Conservation (phyloP, 2,113 vertebrate species). For the Sceloporus undulatus region DNA sequence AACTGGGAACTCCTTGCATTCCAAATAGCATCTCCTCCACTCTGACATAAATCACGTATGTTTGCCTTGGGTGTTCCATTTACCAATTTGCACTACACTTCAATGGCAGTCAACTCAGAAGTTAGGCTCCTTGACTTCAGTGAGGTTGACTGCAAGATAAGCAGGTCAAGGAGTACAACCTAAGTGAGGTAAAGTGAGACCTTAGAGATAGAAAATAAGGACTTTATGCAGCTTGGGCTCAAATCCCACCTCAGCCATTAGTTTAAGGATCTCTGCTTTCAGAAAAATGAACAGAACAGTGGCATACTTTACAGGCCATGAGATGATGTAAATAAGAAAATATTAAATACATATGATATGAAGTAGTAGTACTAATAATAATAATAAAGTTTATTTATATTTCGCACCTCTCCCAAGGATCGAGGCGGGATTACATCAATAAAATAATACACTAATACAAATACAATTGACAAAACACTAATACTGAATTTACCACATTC, state of each 20-base stretch:
- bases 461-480: no score
- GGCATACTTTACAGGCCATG: neutral
- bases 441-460: no score
- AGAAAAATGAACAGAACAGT: no score
- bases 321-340: neutral
- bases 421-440: no score
- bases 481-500: no score
- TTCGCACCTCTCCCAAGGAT: no score
- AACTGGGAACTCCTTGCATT: neutral
- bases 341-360: neutral
- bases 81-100: neutral
- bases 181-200: neutral
- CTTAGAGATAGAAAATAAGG: neutral
- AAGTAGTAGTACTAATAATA: no score
- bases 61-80: neutral
- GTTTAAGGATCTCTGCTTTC: neutral
- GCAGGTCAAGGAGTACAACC: neutral
- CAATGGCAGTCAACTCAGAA: neutral
- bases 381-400: no score
- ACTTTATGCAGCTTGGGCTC: neutral
- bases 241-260: neutral
- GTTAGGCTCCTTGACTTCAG: neutral
- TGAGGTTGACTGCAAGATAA: neutral
- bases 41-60: neutral
- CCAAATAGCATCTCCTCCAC: neutral